Conservation (phyloP, 2,888 invertebrate species). For the Elmis aenea region DNA sequence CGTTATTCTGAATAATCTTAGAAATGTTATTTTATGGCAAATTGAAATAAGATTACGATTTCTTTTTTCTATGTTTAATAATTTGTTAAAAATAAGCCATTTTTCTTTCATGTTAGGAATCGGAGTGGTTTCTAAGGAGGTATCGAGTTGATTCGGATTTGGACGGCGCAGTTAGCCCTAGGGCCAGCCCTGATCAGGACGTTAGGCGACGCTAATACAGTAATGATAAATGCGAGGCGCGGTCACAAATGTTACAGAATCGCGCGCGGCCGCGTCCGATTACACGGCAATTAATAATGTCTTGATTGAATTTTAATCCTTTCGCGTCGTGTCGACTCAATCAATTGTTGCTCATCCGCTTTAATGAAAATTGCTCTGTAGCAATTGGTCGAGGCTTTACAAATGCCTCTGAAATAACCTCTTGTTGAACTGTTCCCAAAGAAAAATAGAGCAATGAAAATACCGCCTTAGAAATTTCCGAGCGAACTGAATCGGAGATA, state of each 20-base stretch:
- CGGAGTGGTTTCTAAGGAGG: no score
- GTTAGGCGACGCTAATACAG: constrained; percentile 11
- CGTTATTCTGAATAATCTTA: no score
- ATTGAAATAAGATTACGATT: no score
- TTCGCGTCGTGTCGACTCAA: constrained; percentile 31
- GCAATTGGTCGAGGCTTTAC: constrained; percentile 9
- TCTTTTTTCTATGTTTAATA: no score
- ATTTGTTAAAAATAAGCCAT: no score
- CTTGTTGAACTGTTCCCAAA: constrained; percentile 27
- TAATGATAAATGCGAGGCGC: constrained; percentile 27
- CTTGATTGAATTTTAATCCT: constrained; percentile 40
- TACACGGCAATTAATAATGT: constrained; percentile 38
- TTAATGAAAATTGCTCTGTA: constrained; percentile 18
- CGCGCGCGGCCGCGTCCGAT: constrained; percentile 25
- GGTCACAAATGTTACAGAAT: constrained; percentile 36
- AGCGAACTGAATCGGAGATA: constrained; percentile 24
- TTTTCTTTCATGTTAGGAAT: no score
- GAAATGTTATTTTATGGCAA: no score
- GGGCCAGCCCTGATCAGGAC: no score
- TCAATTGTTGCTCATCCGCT: constrained; percentile 27
- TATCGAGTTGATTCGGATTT: no score
- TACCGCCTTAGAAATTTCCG: constrained; percentile 31
- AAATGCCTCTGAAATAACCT: constrained; percentile 25
- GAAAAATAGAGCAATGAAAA: constrained; percentile 33
- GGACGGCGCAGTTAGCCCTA: no score